Conservation (phyloP, 2,113 vertebrate genomes). For the Muntiacus muntjak region DNA sequence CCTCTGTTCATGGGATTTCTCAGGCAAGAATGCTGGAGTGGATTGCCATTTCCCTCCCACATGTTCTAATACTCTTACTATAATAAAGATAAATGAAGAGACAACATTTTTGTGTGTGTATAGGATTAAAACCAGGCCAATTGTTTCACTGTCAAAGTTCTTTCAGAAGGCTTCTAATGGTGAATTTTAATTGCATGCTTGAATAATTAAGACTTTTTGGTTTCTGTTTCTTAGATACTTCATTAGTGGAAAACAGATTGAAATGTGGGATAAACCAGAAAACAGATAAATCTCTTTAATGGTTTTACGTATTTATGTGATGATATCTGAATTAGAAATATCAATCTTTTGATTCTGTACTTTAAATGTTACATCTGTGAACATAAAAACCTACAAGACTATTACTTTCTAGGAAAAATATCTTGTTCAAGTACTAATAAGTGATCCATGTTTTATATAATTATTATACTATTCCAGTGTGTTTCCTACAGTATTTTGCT, state of each 20-base stretch:
- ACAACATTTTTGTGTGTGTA: not conserved
- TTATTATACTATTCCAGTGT: not conserved
- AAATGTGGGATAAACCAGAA: not conserved
- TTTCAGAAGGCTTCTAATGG: not conserved
- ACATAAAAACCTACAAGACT: not conserved
- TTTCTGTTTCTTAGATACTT: slow-evolving; percentile 24
- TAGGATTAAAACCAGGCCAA: not conserved
- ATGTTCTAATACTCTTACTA: not conserved
- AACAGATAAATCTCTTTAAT: not conserved
- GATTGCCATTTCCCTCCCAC: not conserved
- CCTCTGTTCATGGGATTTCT: not conserved
- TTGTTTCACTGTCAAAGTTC: not conserved
- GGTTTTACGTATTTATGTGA: not conserved
- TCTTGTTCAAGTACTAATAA: not conserved
- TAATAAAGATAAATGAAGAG: not conserved
- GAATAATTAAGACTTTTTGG: not conserved
- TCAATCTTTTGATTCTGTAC: not conserved
- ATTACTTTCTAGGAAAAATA: not conserved
- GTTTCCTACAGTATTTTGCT: not conserved
- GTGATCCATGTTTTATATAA: not conserved
- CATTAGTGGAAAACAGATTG: not conserved
- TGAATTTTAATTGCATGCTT: slow-evolving; percentile 43
- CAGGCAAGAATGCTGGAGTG: not conserved
- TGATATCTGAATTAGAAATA: slow-evolving; percentile 13
- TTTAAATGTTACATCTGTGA: not conserved